phyloP scores from a whole-genome alignment of 2,888 invertebrate genomes.

The Himalopsyche anomala region DNA sequence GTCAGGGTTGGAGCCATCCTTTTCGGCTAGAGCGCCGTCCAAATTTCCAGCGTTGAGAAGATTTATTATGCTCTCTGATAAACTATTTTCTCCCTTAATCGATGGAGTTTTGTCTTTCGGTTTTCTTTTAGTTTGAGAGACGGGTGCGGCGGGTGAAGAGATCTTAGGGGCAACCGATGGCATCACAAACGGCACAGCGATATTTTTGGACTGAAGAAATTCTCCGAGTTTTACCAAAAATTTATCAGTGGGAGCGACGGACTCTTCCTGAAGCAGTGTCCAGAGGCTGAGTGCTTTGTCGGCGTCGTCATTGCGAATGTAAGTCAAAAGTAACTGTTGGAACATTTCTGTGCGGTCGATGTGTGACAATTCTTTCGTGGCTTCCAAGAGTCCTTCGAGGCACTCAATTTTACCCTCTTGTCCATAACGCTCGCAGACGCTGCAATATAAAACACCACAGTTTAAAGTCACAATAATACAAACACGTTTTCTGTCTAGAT shows the following conservation, averaged over 20 bases:
- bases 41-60: slow-evolving; percentile 41
- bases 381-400: slow-evolving; percentile 86
- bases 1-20: not conserved
- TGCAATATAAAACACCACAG: slow-evolving; percentile 11
- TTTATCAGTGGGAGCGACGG: slow-evolving; percentile 81
- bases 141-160: slow-evolving; percentile 63
- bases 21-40: slow-evolving; percentile 43
- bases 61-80: slow-evolving; percentile 35
- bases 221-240: slow-evolving; percentile 82
- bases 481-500: too few relatives aligned
- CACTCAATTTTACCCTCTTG: slow-evolving; percentile 81
- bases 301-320: slow-evolving; percentile 82
- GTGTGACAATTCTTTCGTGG: slow-evolving; percentile 85
- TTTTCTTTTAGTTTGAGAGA: slow-evolving; percentile 66
- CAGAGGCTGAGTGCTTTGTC: slow-evolving; percentile 87
- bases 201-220: slow-evolving; percentile 80
- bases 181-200: slow-evolving; percentile 84
- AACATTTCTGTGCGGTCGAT: slow-evolving; percentile 87
- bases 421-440: slow-evolving; percentile 70
- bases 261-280: slow-evolving; percentile 91
- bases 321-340: slow-evolving; percentile 84
- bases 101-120: slow-evolving; percentile 52
- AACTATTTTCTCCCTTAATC: not conserved
- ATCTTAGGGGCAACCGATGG: slow-evolving; percentile 70
- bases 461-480: not conserved